Evolutionary conservation across 1,140 invertebrate species (phyloP).

Genomic region (Mycetomoellerius zeteki): DNA sequence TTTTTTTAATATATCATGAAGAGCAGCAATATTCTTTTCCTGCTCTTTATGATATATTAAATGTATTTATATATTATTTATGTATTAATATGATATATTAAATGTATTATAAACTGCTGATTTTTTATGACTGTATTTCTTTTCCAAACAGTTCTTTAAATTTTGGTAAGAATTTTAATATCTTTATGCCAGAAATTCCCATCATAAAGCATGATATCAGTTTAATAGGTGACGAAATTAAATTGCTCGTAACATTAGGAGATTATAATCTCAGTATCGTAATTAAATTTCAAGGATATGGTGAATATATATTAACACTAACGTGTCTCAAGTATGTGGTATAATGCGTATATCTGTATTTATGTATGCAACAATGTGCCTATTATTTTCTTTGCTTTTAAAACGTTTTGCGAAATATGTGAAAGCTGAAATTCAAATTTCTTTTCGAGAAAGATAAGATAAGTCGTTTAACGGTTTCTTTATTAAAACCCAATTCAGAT

Average conservation of each 20-base stretch:
- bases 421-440: not conserved
- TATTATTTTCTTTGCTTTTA: not conserved
- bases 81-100: too few species aligned
- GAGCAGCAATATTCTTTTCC: too few species aligned
- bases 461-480: not conserved
- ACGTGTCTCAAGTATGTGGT: not conserved
- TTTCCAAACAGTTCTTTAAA: not conserved
- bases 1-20: not conserved
- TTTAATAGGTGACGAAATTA: not conserved
- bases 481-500: slow-evolving; percentile 5
- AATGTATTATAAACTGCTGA: too few species aligned
- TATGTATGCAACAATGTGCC: not conserved
- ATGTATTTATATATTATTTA: too few species aligned
- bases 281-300: not conserved
- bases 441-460: not conserved
- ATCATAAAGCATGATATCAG: not conserved
- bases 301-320: not conserved
- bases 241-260: not conserved
- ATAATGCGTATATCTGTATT: not conserved
- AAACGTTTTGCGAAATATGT: not conserved
- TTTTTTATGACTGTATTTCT: not conserved
- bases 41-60: too few species aligned
- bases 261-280: not conserved
- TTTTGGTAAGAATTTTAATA: not conserved
- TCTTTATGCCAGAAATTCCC: not conserved